Evolutionary conservation across 2,888 invertebrate genomes (phyloP).

Genomic region (Gibbula magus): DNA sequence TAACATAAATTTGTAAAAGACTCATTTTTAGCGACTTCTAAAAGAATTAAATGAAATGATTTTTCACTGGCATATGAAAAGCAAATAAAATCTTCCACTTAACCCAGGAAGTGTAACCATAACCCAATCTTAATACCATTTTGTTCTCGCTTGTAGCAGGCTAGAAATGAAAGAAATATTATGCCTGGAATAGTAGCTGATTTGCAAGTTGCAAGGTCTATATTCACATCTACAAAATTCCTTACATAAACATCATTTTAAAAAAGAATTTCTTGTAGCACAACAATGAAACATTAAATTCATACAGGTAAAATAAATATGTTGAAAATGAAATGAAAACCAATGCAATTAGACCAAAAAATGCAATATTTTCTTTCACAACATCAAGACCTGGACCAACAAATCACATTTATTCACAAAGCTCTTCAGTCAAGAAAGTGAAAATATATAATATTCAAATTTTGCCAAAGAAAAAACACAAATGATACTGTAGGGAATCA

Average conservation of each 20-base stretch:
- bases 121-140: background rate
- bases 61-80: too few species aligned
- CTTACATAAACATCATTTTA: too few species aligned
- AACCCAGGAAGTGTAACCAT: background rate
- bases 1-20: too few species aligned
- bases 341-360: background rate
- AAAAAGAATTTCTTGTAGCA: too few species aligned
- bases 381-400: background rate
- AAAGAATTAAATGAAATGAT: too few species aligned
- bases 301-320: background rate
- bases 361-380: background rate
- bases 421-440: background rate
- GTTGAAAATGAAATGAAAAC: background rate
- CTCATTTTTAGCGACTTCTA: too few species aligned
- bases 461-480: too few species aligned
- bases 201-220: too few species aligned
- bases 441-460: background rate
- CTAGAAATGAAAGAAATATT: slow-evolving; percentile 7
- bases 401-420: background rate
- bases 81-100: too few species aligned
- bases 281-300: background rate
- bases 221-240: too few species aligned
- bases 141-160: background rate
- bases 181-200: background rate
- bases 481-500: background rate